Conservation (phyloP, 2,113 vertebrate species). For the Pungitius pungitius region DNA sequence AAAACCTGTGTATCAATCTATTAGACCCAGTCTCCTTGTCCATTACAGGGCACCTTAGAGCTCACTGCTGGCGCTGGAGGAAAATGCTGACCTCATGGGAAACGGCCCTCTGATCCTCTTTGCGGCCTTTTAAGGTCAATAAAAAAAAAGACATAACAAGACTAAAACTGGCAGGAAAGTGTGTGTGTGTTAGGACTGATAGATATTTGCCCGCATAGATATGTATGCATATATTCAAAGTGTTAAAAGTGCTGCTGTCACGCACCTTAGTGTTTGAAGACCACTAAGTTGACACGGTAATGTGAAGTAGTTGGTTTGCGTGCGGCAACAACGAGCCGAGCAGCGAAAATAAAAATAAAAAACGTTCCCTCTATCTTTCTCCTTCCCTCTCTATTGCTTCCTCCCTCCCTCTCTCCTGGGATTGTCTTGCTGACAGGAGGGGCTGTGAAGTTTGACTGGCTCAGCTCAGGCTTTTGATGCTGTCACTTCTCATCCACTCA, state of each 20-base stretch:
- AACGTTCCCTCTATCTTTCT: conserved; percentile 46
- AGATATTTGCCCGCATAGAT: conserved; percentile 40
- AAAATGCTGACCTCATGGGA: conserved; percentile 84
- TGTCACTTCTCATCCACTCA: conserved; percentile 80
- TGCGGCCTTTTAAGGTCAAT: conserved; percentile 69
- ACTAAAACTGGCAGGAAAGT: conserved; percentile 38
- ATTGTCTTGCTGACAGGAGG: conserved; percentile 72
- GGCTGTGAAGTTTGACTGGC: conserved; percentile 79
- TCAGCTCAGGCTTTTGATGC: conserved; percentile 79
- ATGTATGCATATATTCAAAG: conserved; percentile 49
- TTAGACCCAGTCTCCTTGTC: conserved; percentile 85
- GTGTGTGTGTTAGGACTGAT: conserved; percentile 16
- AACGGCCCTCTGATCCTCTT: conserved; percentile 75
- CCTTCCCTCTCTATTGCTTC: conserved; percentile 22
- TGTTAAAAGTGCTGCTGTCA: conserved; percentile 30
- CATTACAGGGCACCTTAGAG: conserved; percentile 86
- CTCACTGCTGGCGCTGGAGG: conserved; percentile 66
- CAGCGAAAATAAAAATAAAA: conserved; percentile 43
- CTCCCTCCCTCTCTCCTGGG: conserved; percentile 60
- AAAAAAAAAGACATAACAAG: conserved; percentile 58
- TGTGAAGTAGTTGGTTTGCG: conserved; percentile 24
- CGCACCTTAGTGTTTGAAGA: conserved; percentile 41
- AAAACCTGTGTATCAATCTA: conserved; percentile 92
- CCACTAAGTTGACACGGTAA: conserved; percentile 31
- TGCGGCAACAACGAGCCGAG: conserved; percentile 26